phyloP scores from a whole-genome alignment of 2,113 vertebrate species.

The Pelobates fuscus region DNA sequence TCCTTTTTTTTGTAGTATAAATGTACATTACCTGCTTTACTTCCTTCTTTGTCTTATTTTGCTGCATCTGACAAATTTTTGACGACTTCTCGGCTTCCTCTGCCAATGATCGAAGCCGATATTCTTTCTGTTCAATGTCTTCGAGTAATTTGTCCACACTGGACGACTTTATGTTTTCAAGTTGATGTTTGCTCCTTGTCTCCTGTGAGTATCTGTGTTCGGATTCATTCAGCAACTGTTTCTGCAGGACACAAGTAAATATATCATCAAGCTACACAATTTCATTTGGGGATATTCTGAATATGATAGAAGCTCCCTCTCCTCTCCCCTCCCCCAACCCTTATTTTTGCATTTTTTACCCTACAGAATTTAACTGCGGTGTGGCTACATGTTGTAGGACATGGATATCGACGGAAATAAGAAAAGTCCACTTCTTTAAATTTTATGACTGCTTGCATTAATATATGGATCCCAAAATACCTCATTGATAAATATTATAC shows the following conservation, averaged over 20 bases:
- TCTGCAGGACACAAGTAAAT: conserved; percentile 55
- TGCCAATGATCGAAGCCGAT: conserved; percentile 55
- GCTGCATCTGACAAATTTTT: conserved; percentile 57
- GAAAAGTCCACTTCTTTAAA: no score
- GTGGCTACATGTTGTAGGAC: no score
- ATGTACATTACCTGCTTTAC: conserved; percentile 61
- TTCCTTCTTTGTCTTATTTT: conserved; percentile 60
- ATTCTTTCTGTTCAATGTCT: conserved; percentile 61
- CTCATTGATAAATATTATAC: no score
- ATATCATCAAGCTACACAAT: neutral
- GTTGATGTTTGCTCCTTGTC: conserved; percentile 59
- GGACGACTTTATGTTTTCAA: conserved; percentile 57
- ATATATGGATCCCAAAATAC: no score
- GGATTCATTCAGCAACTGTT: conserved; percentile 61
- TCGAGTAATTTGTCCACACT: conserved; percentile 65
- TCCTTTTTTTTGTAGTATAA: no score
- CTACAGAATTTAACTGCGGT: no score
- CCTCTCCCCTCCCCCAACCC: no score
- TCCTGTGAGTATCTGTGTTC: conserved; percentile 60
- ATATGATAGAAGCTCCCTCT: no score
- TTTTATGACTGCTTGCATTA: no score
- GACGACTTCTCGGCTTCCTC: conserved; percentile 62
- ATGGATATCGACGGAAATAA: no score
- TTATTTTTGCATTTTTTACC: no score
- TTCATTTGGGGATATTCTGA: no score